Base-by-base conservation (phyloP, 2,888 invertebrate species). In the Cheiracanthium punctorium region DNA sequence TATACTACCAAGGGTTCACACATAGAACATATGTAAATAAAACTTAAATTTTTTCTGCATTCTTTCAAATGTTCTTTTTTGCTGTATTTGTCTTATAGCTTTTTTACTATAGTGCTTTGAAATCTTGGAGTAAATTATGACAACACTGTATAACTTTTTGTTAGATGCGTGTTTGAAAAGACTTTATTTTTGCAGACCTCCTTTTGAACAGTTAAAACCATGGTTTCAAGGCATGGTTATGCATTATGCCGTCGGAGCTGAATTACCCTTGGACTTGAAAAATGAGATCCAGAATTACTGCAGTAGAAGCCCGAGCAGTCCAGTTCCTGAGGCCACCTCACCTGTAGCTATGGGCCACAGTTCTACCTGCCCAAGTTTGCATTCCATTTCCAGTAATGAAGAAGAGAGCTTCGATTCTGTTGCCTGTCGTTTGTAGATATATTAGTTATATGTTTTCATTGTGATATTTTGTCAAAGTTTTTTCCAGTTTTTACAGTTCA, bases 161-260 rank as follows among this genome's bases (percentile, higher is more conserved):
- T n/a, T n/a, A n/a, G n/a, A n/a, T n/a, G n/a, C n/a, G n/a, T n/a
- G n/a, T n/a, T n/a, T n/a, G n/a, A n/a, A n/a, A n/a, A n/a, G n/a
- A 52, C 28, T 58, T 48, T 48, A 10, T 10, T 30, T 69, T 5
- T 48, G 0, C 43, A 96, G 97, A 90, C 97, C 97, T 0, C 95
- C 96, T 0, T 97, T 97, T 92, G 97, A 97, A 91, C 95, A 96
- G 43, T 94, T 97, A 91, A 95, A 96, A 92, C 94, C 95, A n/a
- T 97, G 97, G 97, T 92, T 97, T 76, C 95, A 96, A 91, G 95
- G 95, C 37, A 92, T 97, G 71, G 94, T 95, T 30, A 94, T 95
- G 93, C 95, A 95, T 90, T 92, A 95, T 82, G 94, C 94, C 0
- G 93, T 94, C 17, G 94, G 94, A 0, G 94, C 93, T 85, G 92